Base-by-base conservation (phyloP, 2,888 invertebrate species). In the Lydus trimaculatus region DNA sequence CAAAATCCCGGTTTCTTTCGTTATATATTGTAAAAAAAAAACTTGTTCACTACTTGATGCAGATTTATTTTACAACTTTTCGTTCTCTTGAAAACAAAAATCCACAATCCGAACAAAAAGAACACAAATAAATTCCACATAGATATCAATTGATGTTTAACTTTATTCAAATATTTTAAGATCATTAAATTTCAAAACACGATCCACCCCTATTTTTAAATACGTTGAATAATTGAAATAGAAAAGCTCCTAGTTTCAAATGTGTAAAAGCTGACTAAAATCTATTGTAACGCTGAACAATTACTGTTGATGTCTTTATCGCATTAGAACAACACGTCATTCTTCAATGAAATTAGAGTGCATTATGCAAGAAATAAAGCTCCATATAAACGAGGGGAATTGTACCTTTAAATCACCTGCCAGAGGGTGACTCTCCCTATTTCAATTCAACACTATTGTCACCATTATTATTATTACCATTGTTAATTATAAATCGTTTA, bases 31-130 rank as follows among this genome's bases (percentile, higher is more conserved):
- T 71, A 71, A 66, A 71, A 67, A 71, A 66, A 71, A 67, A 74
- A 74, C 72, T 74, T 74, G 74, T 74, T 71, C 63, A 58, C 64
- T 63, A 63, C 72, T 61, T 71, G 65, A 66, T 64, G 73, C 62
- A 71, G 74, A 72, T 74, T 72, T 74, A 72, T 72, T 72, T 69
- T 64, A 72, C 70, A 74, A 72, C 67, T 74, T 73, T 69, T 69
- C 64, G n/a, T 64, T 61, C 66, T 31, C 31, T 31, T 31, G 20
- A 48, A 20, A 20, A 43, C 70, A 67, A 73, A 70, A 69, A 70
- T 68, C 60, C 70, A 52, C n/a, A 71, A 70, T 69, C 67, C 69
- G 69, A 71, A 66, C 67, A 71, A 69, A 73, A 2, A 28, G 4
- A 28, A n/a, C n/a, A n/a, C n/a, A n/a, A n/a, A n/a, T n/a, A n/a